Evolutionary conservation across 1,140 invertebrate genomes (phyloP).

Genomic region (Aphaenogaster rudis): DNA sequence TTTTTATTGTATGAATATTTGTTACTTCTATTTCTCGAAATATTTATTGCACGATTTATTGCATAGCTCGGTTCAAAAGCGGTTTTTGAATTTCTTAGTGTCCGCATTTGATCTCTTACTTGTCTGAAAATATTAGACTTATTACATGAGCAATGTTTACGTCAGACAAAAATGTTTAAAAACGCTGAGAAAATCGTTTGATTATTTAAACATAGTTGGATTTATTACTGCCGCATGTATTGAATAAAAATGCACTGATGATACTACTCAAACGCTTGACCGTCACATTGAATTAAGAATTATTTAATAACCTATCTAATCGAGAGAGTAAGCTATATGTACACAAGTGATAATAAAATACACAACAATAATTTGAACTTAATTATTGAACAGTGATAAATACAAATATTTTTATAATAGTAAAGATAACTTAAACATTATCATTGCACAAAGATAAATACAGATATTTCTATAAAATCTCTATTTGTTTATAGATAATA

Average conservation of each 20-base stretch:
- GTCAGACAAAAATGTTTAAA: not conserved
- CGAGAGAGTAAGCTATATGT: not conserved
- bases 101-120: not conserved
- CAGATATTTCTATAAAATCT: not conserved
- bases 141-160: not conserved
- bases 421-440: not conserved
- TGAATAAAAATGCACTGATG: not conserved
- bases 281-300: slow-evolving; percentile 2
- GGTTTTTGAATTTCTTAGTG: not conserved
- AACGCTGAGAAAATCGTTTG: not conserved
- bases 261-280: not conserved
- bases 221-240: not conserved
- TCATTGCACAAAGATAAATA: not conserved
- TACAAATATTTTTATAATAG: not conserved
- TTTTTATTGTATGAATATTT: not conserved
- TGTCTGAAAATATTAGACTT: not conserved
- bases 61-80: not conserved
- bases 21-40: not conserved
- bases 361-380: not conserved
- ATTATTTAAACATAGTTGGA: not conserved
- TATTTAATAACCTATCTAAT: not conserved
- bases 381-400: not conserved
- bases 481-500: slow-evolving; percentile 5
- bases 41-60: not conserved
- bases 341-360: not conserved